Conservation (phyloP, 2,113 vertebrate genomes). For the Delphinus delphis region DNA sequence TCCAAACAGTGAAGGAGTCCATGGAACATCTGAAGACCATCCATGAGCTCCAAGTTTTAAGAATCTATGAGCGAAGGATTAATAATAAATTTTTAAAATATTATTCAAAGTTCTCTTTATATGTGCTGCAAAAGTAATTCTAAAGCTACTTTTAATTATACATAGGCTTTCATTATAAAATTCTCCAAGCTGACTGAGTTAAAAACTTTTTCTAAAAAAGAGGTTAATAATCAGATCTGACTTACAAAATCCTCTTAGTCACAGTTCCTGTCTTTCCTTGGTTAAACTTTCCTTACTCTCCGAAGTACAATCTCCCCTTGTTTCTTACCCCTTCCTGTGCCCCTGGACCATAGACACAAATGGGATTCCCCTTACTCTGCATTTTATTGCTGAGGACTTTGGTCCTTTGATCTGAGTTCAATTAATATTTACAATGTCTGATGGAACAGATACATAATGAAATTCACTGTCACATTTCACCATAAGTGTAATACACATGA, state of each 20-base stretch:
- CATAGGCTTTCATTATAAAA: constrained; percentile 12
- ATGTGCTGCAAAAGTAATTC: not conserved
- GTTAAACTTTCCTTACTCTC: not conserved
- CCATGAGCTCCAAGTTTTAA: not conserved
- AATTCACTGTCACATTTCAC: constrained; percentile 4
- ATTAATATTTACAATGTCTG: not conserved
- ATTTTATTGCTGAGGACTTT: not conserved
- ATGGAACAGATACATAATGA: not conserved
- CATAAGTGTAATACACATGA: not conserved
- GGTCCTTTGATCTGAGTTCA: not conserved
- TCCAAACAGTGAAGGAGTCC: not conserved
- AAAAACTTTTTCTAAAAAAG: not conserved
- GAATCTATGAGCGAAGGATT: not conserved
- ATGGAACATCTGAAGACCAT: not conserved
- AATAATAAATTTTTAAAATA: not conserved
- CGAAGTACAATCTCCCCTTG: not conserved
- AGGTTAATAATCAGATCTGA: constrained; percentile 10
- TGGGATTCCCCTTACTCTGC: not conserved
- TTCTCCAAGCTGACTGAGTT: not conserved
- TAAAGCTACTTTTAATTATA: constrained; percentile 6
- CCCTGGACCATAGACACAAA: not conserved
- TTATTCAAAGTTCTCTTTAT: constrained; percentile 15
- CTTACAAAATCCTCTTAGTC: not conserved
- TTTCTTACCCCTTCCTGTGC: not conserved
- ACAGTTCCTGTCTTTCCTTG: not conserved